Base-by-base conservation (phyloP, 2,888 invertebrate genomes). In the Tiliacea citrago region DNA sequence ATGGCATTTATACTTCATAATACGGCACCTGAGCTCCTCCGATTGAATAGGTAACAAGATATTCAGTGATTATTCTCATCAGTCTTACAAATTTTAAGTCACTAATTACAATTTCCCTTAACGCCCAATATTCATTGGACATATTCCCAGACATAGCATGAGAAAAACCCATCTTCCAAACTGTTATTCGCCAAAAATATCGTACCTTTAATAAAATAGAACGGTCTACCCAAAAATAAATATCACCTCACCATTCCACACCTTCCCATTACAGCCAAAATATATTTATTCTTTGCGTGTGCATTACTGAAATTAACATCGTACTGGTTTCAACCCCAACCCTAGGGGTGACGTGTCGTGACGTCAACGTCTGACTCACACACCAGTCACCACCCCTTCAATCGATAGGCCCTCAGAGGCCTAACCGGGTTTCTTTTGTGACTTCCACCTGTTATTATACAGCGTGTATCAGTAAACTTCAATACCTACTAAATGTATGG, bases 301-400 rank as follows among this genome's bases (percentile, higher is more conserved):
- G 69, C 79, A 80, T 80, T 80, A 80, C 79, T 49, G 29, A 79
- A 72, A 80, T 80, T 83, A 80, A 71, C 57, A 4, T 61, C 47
- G 75, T 71, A 45, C 87, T 58, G 49, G 65, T 72, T 77, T 71
- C 77, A 75, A 78, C 83, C 82, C 80, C 70, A 21, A 24, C 77
- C 53, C 66, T 42, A 10, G 21, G 76, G 47, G 42, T 71, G 79
- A 79, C 77, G 60, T 82, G 82, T 66, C 9, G n/a, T 82, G 79
- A 82, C 79, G 72, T 80, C 79, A 83, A 8, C 21, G 57, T 29
- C 29, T 83, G 79, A 83, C 62, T 79, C 78, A 79, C 39, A 13
- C 18, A 13, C n/a, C n/a, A n/a, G n/a, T n/a, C n/a, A n/a, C 68
- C 78, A 53, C 77, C 77, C 85, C 75, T 61, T 49, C 51, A 45